Base-by-base conservation (phyloP, 2,888 invertebrate species). In the Steinernema hermaphroditum region DNA sequence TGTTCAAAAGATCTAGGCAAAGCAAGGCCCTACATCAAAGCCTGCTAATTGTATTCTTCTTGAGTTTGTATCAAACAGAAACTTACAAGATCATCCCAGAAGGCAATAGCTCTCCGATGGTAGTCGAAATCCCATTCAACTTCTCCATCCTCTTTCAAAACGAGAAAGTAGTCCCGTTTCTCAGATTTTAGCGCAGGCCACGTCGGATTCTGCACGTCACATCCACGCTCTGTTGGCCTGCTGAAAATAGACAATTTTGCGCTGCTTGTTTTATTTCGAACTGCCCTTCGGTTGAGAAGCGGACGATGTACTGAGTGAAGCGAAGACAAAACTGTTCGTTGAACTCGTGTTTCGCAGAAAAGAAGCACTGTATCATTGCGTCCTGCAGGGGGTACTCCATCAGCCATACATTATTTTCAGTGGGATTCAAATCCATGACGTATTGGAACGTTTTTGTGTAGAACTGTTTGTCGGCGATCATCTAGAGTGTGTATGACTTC, bases 251-350 rank as follows among this genome's bases (percentile, higher is more conserved):
- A 37, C n/a, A 27, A 24, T 54, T 54, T 4, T 46, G 6, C n/a
- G 16, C 16, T 2, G 27, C 2, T 49, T 49, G 6, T 14, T 24
- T 6, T 2, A 54, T 6, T 2, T 44, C 8, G 44, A 22, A n/a
- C 14, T 32, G 74, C 76, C 74, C 74, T 22, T 70, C 46, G 8
- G 54, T 46, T 1, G 76, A 72, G 49, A 76, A 76, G 19, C 74
- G 62, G 9, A 72, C 49, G 43, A 71, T 73, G 68, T 75, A 76
- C 19, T 68, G 50, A 14, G 69, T 46, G 16, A 76, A 37, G 29
- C 73, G 54, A 9, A 50, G 46, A 41, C 76, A 76, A 49, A 76
- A 76, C 9, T 71, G 50, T 24, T 74, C 41, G 27, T 29, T 57
- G 24, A 14, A n/a, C 27, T 62, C 62, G 32, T 62, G 6, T 12